These are phyloP conservation scores for Bagarius yarrelli DNA, from an alignment of 2,113 vertebrate species.

Conservation along the genomic window DNA sequence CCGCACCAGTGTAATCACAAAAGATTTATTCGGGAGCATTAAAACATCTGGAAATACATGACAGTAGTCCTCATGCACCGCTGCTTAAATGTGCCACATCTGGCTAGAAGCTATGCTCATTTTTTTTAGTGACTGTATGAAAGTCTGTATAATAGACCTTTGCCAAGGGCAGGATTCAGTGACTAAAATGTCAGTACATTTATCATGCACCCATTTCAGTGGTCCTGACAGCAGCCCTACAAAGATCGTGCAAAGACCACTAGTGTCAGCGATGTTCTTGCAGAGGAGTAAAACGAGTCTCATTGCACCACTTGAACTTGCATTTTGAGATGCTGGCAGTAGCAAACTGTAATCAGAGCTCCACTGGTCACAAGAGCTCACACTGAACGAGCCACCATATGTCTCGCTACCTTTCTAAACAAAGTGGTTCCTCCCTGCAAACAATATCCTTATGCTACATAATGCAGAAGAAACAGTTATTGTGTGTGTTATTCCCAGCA, in stretches of 20 bases:
- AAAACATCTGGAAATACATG: background rate
- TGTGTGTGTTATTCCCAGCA: slow-evolving; percentile 15
- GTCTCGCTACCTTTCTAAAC: slow-evolving; percentile 43
- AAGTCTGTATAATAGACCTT: slow-evolving; percentile 46
- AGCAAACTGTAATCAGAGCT: slow-evolving; percentile 52
- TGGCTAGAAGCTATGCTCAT: slow-evolving; percentile 48
- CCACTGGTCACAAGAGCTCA: slow-evolving; percentile 14
- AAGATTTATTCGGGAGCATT: background rate
- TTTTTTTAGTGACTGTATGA: slow-evolving; percentile 33
- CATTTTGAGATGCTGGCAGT: slow-evolving; percentile 42
- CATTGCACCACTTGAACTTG: slow-evolving; percentile 38
- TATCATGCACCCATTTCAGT: slow-evolving; percentile 64
- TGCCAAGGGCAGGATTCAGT: slow-evolving; percentile 45
- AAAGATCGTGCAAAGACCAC: slow-evolving; percentile 43
- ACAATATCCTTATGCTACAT: slow-evolving; percentile 73
- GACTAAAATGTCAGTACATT: slow-evolving; percentile 67
- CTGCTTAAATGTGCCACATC: slow-evolving; percentile 54
- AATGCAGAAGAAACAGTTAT: slow-evolving; percentile 72
- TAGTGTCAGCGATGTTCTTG: slow-evolving; percentile 64
- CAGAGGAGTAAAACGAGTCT: slow-evolving; percentile 50
- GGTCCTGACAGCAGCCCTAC: slow-evolving; percentile 57
- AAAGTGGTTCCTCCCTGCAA: slow-evolving; percentile 68
- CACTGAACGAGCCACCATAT: slow-evolving; percentile 58
- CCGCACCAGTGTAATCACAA: background rate
- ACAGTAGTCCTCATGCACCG: background rate